A percentile compares a stretch with the other conserved stretches of the same genome.
Evolutionary conservation across 2,888 invertebrate species (phyloP).

Genomic region (Pilophorus perplexus): DNA sequence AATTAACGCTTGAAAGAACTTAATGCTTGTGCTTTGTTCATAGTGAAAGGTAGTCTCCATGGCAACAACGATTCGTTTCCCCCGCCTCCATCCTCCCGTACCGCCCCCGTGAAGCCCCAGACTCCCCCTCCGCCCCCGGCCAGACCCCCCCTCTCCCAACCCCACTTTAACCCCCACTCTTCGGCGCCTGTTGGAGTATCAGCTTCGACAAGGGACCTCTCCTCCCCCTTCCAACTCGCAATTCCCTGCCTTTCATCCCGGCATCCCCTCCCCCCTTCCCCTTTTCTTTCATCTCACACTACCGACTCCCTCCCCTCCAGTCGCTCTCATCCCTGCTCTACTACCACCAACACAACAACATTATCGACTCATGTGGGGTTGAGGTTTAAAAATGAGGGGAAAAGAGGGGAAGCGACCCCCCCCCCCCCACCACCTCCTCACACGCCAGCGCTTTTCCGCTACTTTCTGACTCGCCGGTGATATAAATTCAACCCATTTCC

Average conservation of each 20-base stretch:
- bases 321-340: conserved; percentile 3
- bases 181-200: conserved; percentile 34
- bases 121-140: not conserved
- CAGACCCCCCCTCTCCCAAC: not conserved
- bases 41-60: conserved; percentile 40
- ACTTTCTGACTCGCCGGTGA: not conserved
- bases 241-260: not conserved
- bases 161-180: not conserved
- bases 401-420: no score
- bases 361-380: conserved; percentile 39
- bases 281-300: not conserved
- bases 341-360: conserved; percentile 35
- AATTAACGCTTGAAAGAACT: conserved; percentile 39
- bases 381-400: conserved; percentile 36
- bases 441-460: no score
- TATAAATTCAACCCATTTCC: not conserved
- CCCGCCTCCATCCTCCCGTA: not conserved
- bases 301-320: not conserved
- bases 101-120: not conserved
- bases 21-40: conserved; percentile 39
- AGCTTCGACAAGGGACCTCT: conserved; percentile 37
- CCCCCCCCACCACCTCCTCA: no score
- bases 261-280: not conserved
- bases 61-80: conserved; percentile 38
- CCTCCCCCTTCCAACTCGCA: conserved; percentile 6